phyloP scores from a whole-genome alignment of 2,888 invertebrate genomes.

The Pseudanteris insignis region DNA sequence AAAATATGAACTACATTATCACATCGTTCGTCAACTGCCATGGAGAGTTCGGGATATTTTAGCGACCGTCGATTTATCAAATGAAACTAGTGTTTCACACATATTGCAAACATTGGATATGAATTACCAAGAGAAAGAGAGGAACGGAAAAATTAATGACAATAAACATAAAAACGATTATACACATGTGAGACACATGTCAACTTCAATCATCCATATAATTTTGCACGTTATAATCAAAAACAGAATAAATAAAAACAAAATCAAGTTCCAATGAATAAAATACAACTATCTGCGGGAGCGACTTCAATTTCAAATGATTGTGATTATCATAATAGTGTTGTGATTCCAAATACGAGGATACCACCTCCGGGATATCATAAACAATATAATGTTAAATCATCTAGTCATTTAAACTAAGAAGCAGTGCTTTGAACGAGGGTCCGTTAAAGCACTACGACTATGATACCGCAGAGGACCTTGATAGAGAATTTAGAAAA shows the following conservation, averaged over 20 bases:
- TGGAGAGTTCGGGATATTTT: constrained; percentile 17
- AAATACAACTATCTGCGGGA: too few species aligned
- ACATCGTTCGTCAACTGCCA: constrained; percentile 28
- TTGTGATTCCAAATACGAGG: constrained; percentile 3
- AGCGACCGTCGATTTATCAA: constrained; percentile 4
- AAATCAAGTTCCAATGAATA: too few species aligned
- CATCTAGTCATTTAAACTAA: constrained; percentile 17
- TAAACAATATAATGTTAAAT: not conserved
- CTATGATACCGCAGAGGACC: constrained; percentile 16
- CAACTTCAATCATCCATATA: not conserved
- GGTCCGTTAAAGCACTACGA: constrained; percentile 17
- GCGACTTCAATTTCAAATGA: too few species aligned
- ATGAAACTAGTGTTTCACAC: constrained; percentile 2
- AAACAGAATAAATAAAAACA: too few species aligned
- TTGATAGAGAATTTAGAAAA: constrained; percentile 4
- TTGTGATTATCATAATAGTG: too few species aligned
- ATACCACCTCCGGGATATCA: constrained; percentile 14
- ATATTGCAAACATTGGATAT: constrained; percentile 12
- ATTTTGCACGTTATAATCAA: too few species aligned
- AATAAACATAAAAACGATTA: constrained; percentile 6
- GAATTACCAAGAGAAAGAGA: constrained; percentile 8
- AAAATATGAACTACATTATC: constrained; percentile 19
- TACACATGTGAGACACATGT: not conserved
- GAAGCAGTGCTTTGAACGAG: constrained; percentile 9
- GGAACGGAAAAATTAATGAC: not conserved